Base-by-base conservation (phyloP, 2,888 invertebrate species). In the Orchesellides sinensis region DNA sequence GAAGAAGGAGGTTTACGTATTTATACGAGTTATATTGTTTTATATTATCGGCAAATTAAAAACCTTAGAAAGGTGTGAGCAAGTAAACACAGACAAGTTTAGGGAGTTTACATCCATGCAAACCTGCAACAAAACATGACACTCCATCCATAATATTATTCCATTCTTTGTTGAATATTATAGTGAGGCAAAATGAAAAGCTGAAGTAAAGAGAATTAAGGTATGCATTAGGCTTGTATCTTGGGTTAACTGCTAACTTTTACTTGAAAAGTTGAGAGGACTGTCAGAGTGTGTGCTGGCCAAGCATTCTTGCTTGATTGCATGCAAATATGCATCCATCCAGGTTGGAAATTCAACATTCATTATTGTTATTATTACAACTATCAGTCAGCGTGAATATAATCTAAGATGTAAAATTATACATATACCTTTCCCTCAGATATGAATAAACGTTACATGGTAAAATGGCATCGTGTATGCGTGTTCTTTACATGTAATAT, bases 81-180 rank as follows among this genome's bases (percentile, higher is more conserved):
- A 82, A 82, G 81, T 75, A 82, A 82, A 75, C 81, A 82, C 75
- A 82, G 74, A 82, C 81, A 82, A 82, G 81, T 82, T 82, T 82
- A 75, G 81, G 81, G 81, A 82, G 81, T 82, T 82, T 82, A 82
- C 81, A 69, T 82, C 69, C 81, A 82, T 82, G 81, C 81, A 82
- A 82, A 82, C 81, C 81, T 82, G 81, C 81, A 74, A 82, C 63
- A 82, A 74, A 82, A 82, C 81, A 82, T 82, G 81, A 82, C 81
- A 82, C 81, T 82, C 81, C 81, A 82, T 82, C 81, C 81, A 82
- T 82, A 82, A 82, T 82, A 82, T 82, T 75, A 75, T 82, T 75
- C 75, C 61, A 25, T 68, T 40, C 40, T 40, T 40, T 40, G n/a
- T 40, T n/a, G 40, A 40, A 21, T 63, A 47, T 25, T n/a, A n/a